A percentile compares a stretch with the other conserved stretches of the same genome.
Conservation (phyloP, 2,888 invertebrate genomes). For the Drosophila quinaria region DNA sequence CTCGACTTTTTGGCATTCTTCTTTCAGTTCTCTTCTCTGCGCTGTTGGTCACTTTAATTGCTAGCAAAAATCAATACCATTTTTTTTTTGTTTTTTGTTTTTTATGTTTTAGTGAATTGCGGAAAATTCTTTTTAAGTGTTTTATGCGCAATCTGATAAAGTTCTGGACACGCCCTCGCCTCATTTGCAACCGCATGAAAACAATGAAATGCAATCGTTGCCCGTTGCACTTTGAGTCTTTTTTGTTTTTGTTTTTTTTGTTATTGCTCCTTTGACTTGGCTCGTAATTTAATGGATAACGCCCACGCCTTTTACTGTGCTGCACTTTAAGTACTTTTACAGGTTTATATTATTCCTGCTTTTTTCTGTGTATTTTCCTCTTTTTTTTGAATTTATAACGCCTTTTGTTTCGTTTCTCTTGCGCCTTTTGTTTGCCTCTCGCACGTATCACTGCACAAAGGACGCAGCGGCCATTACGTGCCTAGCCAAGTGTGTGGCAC, state of each 20-base stretch:
- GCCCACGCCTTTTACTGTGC: slow-evolving; percentile 4
- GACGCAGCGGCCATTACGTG: slow-evolving; percentile 74
- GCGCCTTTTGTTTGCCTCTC: slow-evolving; percentile 58
- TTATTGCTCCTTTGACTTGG: slow-evolving; percentile 15
- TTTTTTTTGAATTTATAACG: slow-evolving; percentile 51
- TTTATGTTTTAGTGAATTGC: slow-evolving; percentile 15
- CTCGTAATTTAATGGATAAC: slow-evolving; percentile 45
- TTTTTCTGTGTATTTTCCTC: slow-evolving; percentile 10
- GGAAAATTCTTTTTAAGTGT: slow-evolving; percentile 52
- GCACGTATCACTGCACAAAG: slow-evolving; percentile 80
- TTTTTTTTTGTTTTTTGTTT: not conserved
- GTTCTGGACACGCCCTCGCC: slow-evolving; percentile 20
- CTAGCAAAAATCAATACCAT: slow-evolving; percentile 49
- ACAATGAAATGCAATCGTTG: slow-evolving; percentile 48
- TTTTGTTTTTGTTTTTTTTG: no score
- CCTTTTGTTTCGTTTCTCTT: slow-evolving; percentile 66
- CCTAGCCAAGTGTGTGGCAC: slow-evolving; percentile 65
- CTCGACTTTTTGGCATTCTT: slow-evolving; percentile 23
- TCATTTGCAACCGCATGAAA: slow-evolving; percentile 44
- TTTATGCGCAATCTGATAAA: slow-evolving; percentile 71
- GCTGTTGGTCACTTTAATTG: slow-evolving; percentile 46
- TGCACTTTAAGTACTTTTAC: slow-evolving; percentile 53
- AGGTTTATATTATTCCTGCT: slow-evolving; percentile 17
- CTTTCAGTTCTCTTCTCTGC: not conserved
- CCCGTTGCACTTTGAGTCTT: not conserved